Base-by-base conservation (phyloP, 1,140 invertebrate species). In the Caenorhabditis remanei region DNA sequence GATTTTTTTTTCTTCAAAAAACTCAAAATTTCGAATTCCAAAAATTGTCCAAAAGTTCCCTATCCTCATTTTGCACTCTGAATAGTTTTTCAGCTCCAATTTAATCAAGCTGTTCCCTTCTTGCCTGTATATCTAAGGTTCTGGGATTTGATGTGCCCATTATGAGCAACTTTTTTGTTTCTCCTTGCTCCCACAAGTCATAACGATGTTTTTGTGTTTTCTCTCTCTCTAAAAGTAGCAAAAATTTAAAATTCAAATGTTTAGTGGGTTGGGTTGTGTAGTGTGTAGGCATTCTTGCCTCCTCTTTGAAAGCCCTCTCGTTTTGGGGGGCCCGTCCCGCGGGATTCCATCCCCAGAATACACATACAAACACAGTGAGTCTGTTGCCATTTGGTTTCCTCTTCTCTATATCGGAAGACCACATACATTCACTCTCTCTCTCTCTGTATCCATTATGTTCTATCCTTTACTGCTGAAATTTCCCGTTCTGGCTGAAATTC, bases 231-330 rank as follows among this genome's bases (percentile, higher is more conserved):
- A 14, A n/a, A 32, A 14, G 11, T 8, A 11, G 32, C 19, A 21
- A 71, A 71, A 71, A 71, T 71, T 46, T 71, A 71, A 71, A 71
- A 71, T 71, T 71, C 65, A 71, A 71, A 71, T 71, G 41, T 71
- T 71, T 71, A 71, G 65, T 63, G 61, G 61, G 61, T 46, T 71
- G 32, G 6, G 6, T 11, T 16, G 13, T 16, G 41, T n/a, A 32
- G 65, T 19, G 14, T 4, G 4, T 7, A 19, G 19, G 19, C 16
- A 61, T 61, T 16, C 16, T 16, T 21, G 56, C 8, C 56, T 24
- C 21, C 9, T 16, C 14, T 11, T 53, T 53, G 50, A 32, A 32
- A 32, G 32, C 32, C 32, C 32, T 32, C 32, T 32, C 32, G 32
- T 32, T 32, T 32, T 32, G 32, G 55, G 55, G 55, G 55, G 55